These are phyloP conservation scores for Leptobrachium ailaonicum DNA, from an alignment of 2,113 vertebrate genomes.

Conservation along the genomic window DNA sequence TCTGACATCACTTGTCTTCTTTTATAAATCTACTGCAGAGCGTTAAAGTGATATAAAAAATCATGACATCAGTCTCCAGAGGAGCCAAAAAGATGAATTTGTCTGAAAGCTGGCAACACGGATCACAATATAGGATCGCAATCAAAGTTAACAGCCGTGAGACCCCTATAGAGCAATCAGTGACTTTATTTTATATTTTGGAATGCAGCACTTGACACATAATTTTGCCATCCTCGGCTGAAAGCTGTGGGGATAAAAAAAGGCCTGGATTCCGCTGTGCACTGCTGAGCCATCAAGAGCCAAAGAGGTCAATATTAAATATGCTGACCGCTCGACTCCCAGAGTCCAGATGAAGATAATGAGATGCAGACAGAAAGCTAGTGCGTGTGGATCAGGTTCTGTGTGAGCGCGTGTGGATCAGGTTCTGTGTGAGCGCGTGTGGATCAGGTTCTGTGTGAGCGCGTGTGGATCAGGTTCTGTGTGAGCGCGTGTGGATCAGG, in stretches of 20 bases:
- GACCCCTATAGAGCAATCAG: constrained; percentile 2
- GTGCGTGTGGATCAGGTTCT: no score
- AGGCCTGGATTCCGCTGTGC: neutral
- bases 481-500: no score
- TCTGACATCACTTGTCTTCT: no score
- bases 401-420: no score
- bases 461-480: no score
- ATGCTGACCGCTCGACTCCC: constrained; percentile 43
- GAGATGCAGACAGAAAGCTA: constrained; percentile 37
- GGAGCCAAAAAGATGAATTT: neutral
- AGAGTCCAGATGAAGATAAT: constrained; percentile 38
- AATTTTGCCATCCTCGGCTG: constrained; percentile 28
- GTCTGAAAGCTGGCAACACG: neutral
- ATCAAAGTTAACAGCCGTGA: neutral
- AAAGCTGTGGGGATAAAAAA: constrained; percentile 9
- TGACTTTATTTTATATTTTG: constrained; percentile 6
- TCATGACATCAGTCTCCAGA: no score
- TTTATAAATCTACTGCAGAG: no score
- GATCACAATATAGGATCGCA: neutral
- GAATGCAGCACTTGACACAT: constrained; percentile 16
- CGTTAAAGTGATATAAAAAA: no score
- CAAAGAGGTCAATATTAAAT: constrained; percentile 47
- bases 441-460: no score
- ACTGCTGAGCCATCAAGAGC: constrained; percentile 42
- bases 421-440: no score